Percentiles rank a stretch among this genome's conserved stretches.
These are phyloP conservation scores for Plectrocnemia conspersa DNA, from an alignment of 1,140 invertebrate species.

Conservation along the genomic window DNA sequence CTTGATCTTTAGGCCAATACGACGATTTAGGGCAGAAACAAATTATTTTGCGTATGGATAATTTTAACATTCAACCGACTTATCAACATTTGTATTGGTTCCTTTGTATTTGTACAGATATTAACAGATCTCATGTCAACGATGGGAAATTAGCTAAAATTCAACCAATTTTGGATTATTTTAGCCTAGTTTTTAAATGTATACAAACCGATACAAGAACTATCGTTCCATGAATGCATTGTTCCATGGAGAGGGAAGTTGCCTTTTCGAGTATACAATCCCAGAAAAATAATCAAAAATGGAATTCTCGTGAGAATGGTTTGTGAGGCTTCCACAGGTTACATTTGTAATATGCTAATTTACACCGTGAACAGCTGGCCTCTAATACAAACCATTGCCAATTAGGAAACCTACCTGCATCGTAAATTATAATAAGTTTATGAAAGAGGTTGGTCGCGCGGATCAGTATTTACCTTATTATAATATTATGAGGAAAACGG, in stretches of 20 bases:
- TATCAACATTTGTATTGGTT: too few relatives aligned
- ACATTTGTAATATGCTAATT: slow-evolving; percentile 32
- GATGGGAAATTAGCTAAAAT: too few relatives aligned
- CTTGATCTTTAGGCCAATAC: too few relatives aligned
- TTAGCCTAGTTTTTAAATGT: slow-evolving; percentile 24
- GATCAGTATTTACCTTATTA: background rate
- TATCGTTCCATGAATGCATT: slow-evolving; percentile 32
- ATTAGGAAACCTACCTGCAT: background rate
- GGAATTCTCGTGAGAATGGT: slow-evolving; percentile 32
- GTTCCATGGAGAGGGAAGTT: slow-evolving; percentile 33
- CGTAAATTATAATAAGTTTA: background rate
- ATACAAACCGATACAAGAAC: slow-evolving; percentile 24
- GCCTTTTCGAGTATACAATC: slow-evolving; percentile 11
- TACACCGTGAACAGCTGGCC: slow-evolving; percentile 29
- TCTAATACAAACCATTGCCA: background rate
- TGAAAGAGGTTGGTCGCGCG: slow-evolving; percentile 1
- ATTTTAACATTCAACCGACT: too few relatives aligned
- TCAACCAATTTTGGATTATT: slow-evolving; percentile 25
- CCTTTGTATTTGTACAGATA: too few relatives aligned
- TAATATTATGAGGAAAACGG: background rate
- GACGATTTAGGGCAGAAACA: too few relatives aligned
- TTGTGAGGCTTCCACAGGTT: slow-evolving; percentile 33
- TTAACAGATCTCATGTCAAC: too few relatives aligned
- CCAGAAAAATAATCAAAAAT: slow-evolving; percentile 23
- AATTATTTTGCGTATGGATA: too few relatives aligned